phyloP scores from a whole-genome alignment of 2,113 vertebrate genomes.

The Tetraodon nigroviridis region DNA sequence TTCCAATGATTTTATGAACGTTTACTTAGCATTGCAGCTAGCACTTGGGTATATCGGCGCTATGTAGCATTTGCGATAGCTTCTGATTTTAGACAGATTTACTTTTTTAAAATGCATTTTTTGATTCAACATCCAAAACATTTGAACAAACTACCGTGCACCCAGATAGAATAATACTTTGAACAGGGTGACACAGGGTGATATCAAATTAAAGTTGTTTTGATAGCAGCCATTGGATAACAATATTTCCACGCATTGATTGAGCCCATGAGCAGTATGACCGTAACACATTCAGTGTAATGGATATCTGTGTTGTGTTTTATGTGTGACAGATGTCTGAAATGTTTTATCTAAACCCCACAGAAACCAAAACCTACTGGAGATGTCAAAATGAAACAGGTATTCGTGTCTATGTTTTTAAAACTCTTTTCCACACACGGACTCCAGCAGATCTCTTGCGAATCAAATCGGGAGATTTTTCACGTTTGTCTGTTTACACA shows the following conservation, averaged over 20 bases:
- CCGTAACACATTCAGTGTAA: conserved; percentile 3
- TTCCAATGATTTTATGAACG: too few species aligned
- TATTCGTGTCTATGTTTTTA: conserved; percentile 55
- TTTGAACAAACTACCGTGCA: too few species aligned
- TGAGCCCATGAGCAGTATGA: neutral
- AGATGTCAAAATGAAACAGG: conserved; percentile 82
- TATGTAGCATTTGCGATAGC: too few species aligned
- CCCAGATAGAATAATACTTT: too few species aligned
- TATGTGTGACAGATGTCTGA: conserved; percentile 45
- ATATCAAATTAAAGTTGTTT: conserved; percentile 18
- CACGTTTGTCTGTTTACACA: too few species aligned
- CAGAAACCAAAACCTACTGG: conserved; percentile 81
- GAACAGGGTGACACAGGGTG: neutral
- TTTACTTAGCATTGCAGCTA: too few species aligned
- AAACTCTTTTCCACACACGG: conserved; percentile 2
- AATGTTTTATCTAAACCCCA: conserved; percentile 69
- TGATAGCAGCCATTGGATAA: neutral
- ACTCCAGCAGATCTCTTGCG: too few species aligned
- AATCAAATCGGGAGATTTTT: too few species aligned
- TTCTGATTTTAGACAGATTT: too few species aligned
- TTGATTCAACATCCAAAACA: too few species aligned
- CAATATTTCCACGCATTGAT: conserved; percentile 6
- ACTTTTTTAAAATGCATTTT: too few species aligned
- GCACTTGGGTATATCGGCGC: too few species aligned
- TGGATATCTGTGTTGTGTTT: conserved; percentile 23